Conservation (phyloP, 2,797 vertebrate genomes). For the Lacerta viridis region DNA sequence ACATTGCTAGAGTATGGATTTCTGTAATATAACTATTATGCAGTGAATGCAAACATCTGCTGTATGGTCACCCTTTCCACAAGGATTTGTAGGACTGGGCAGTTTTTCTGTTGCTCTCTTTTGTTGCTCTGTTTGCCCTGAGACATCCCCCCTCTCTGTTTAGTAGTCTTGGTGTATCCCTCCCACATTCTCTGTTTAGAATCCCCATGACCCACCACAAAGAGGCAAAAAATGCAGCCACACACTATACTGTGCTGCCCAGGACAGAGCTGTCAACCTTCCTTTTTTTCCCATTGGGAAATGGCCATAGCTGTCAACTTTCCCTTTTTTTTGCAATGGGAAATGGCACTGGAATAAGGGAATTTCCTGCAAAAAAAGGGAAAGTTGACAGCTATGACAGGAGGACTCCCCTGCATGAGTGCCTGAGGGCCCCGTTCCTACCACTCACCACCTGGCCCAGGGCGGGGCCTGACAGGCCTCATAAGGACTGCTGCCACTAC, state of each 20-base stretch:
- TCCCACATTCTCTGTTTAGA: background rate
- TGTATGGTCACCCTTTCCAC: constrained; percentile 45
- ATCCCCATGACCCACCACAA: background rate
- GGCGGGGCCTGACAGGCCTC: too few relatives aligned
- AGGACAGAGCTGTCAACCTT: too few relatives aligned
- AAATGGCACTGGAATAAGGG: too few relatives aligned
- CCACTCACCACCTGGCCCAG: too few relatives aligned
- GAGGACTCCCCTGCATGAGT: too few relatives aligned
- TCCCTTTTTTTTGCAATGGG: too few relatives aligned
- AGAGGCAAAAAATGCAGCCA: background rate
- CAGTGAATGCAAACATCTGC: constrained; percentile 42
- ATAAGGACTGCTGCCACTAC: too few relatives aligned
- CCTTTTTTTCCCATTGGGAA: too few relatives aligned
- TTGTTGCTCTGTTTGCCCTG: constrained; percentile 24
- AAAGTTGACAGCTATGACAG: too few relatives aligned
- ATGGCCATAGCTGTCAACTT: too few relatives aligned
- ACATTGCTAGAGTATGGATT: constrained; percentile 53
- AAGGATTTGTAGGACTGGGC: constrained; percentile 43
- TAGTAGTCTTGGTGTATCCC: background rate
- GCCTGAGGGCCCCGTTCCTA: too few relatives aligned
- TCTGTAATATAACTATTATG: constrained; percentile 37
- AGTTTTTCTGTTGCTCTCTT: constrained; percentile 44
- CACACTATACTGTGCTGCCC: background rate
- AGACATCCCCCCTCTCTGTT: background rate
- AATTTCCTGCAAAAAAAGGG: too few relatives aligned